Percentiles rank a stretch among this genome's conserved stretches.
phyloP scores from a whole-genome alignment of 2,113 vertebrate species.

The Abramis brama region DNA sequence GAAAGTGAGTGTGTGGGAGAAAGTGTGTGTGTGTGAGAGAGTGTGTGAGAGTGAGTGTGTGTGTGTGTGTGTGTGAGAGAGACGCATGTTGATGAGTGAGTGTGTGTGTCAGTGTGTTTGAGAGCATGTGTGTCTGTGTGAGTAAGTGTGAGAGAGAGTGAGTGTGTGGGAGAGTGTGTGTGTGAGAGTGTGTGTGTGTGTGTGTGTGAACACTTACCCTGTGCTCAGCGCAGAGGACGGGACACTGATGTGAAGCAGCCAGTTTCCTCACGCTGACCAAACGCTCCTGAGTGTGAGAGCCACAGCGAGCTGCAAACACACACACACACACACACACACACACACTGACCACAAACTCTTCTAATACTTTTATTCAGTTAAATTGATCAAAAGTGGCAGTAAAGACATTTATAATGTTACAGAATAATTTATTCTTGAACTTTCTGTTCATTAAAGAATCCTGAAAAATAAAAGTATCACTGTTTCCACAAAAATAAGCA shows the following conservation, averaged over 20 bases:
- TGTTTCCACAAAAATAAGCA: no score
- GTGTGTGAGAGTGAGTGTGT: no score
- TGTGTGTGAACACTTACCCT: slow-evolving; percentile 60
- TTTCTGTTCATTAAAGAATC: no score
- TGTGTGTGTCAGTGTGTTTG: neutral
- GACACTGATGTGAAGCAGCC: slow-evolving; percentile 70
- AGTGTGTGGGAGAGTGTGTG: neutral
- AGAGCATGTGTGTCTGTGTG: no score
- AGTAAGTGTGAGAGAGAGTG: no score
- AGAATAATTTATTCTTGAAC: neutral
- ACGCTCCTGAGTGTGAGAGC: slow-evolving; percentile 60
- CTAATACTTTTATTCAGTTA: neutral
- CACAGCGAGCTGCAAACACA: slow-evolving; percentile 64
- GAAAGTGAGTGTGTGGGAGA: no score
- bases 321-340: slow-evolving; percentile 5
- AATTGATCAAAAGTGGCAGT: neutral
- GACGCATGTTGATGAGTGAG: no score
- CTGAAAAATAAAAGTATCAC: no score
- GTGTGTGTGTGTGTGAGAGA: no score
- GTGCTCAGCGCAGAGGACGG: slow-evolving; percentile 76
- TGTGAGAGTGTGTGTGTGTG: neutral
- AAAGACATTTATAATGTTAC: neutral
- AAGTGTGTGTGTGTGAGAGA: no score
- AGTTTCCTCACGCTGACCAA: slow-evolving; percentile 70
- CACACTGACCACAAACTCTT: neutral